Conservation (phyloP, 2,113 vertebrate species). For the Erinaceus europaeus region DNA sequence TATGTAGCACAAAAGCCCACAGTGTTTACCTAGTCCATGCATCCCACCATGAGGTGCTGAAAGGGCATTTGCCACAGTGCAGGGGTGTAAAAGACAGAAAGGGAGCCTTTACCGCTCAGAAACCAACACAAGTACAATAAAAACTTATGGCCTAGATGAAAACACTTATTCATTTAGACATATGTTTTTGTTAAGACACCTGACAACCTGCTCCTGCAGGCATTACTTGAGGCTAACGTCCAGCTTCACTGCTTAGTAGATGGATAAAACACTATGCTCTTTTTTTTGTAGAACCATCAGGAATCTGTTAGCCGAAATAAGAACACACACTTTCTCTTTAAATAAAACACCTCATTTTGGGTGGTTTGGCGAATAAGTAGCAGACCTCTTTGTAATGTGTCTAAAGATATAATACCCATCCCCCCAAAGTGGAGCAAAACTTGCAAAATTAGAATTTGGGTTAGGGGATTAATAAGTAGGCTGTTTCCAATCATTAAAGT, state of each 20-base stretch:
- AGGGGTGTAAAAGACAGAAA: not conserved
- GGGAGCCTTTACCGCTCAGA: not conserved
- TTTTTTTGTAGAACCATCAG: slow-evolving; percentile 25
- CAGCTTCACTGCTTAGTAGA: not conserved
- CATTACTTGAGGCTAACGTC: not conserved
- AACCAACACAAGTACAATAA: not conserved
- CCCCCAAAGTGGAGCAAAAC: not conserved
- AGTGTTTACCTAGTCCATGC: not conserved
- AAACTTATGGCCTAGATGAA: slow-evolving; percentile 11
- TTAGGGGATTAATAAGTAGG: slow-evolving; percentile 26
- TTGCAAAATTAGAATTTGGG: not conserved
- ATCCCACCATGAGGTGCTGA: not conserved
- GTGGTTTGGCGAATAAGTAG: slow-evolving; percentile 39
- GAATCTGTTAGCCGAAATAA: slow-evolving; percentile 37
- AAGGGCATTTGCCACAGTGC: not conserved
- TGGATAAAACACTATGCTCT: not conserved
- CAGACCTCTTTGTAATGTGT: not conserved
- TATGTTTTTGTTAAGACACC: slow-evolving; percentile 11
- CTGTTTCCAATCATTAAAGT: slow-evolving; percentile 55
- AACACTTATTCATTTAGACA: not conserved
- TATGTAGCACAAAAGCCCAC: not conserved
- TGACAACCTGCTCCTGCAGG: not conserved
- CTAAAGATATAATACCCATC: slow-evolving; percentile 3
- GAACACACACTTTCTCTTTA: slow-evolving; percentile 46
- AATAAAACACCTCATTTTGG: slow-evolving; percentile 48